Conservation (phyloP, 2,113 vertebrate genomes). For the Ibidorhyncha struthersii region DNA sequence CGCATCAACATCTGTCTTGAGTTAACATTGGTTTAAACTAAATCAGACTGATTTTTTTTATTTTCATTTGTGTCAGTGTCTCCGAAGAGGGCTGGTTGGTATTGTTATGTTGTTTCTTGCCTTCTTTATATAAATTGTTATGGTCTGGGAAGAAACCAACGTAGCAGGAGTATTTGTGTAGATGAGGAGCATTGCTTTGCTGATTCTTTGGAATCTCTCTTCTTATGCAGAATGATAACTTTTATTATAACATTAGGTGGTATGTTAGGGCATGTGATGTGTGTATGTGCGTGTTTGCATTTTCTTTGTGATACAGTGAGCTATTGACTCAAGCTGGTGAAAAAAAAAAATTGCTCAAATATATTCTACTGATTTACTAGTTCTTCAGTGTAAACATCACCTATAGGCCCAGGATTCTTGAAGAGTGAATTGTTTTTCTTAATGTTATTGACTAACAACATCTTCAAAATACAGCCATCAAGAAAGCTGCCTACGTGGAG, state of each 20-base stretch:
- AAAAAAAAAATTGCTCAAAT: neutral
- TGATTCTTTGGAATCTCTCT: neutral
- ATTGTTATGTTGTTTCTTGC: neutral
- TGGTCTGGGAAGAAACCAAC: neutral
- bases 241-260: neutral
- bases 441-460: neutral
- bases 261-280: neutral
- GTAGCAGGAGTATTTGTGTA: neutral
- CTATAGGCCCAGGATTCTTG: neutral
- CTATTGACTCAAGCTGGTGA: neutral
- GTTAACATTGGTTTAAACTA: neutral
- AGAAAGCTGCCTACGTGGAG: neutral
- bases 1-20: neutral
- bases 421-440: neutral
- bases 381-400: neutral
- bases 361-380: neutral
- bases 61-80: neutral
- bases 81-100: neutral
- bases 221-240: neutral
- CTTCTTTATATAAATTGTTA: neutral
- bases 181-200: neutral
- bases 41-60: neutral
- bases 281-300: neutral
- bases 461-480: neutral
- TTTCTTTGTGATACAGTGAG: neutral